These are phyloP conservation scores for Pogonomyrmex californicus DNA, from an alignment of 1,140 invertebrate genomes.

Conservation along the genomic window DNA sequence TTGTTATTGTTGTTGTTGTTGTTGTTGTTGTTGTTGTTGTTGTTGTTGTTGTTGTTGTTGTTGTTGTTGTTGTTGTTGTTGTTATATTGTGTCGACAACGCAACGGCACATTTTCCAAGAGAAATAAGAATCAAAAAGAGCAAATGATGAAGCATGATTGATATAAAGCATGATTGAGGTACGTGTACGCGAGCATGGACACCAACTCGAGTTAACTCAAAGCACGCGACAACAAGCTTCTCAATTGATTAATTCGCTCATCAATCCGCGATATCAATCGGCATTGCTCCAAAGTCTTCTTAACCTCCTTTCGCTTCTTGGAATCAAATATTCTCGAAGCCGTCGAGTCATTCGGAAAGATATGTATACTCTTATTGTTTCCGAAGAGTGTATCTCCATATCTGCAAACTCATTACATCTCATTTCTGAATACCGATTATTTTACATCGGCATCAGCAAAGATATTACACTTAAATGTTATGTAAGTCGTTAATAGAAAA, in stretches of 20 bases:
- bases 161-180: not conserved
- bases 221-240: constrained; percentile 46
- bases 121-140: not conserved
- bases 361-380: not conserved
- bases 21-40: too few relatives aligned
- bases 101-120: not conserved
- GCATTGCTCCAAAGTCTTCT: not conserved
- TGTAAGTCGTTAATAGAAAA: not conserved
- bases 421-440: not conserved
- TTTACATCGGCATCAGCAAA: not conserved
- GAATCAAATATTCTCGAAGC: constrained; percentile 2
- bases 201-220: constrained; percentile 35
- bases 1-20: too few relatives aligned
- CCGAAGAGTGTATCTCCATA: not conserved
- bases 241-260: constrained; percentile 60
- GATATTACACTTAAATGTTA: not conserved
- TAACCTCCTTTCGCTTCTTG: not conserved
- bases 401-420: not conserved
- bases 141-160: not conserved
- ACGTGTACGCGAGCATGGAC: not conserved
- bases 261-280: constrained; percentile 22
- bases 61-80: not conserved
- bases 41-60: too few relatives aligned
- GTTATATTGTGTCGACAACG: not conserved
- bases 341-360: not conserved